These are phyloP conservation scores for Listrodromus nycthemerus DNA, from an alignment of 2,888 invertebrate species.

Conservation along the genomic window DNA sequence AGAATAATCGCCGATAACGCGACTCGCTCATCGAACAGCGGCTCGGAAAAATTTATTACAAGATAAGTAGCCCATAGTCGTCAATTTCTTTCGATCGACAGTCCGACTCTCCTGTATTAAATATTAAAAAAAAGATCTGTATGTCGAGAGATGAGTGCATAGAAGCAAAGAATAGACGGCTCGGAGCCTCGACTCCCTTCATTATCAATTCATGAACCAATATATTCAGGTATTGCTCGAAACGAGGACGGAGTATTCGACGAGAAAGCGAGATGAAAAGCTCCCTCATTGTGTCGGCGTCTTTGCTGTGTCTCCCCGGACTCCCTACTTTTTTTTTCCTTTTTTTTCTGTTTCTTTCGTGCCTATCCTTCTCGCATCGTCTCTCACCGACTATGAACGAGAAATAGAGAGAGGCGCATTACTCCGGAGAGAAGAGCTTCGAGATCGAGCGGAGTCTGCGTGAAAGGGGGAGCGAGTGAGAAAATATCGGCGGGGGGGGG, in stretches of 20 bases:
- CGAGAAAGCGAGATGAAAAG: slow-evolving; percentile 44
- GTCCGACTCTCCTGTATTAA: background rate
- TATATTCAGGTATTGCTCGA: slow-evolving; percentile 53
- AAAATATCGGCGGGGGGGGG: slow-evolving; percentile 3
- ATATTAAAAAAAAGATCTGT: slow-evolving; percentile 26
- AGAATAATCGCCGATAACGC: background rate
- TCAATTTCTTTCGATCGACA: background rate
- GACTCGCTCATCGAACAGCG: background rate
- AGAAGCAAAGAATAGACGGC: slow-evolving; percentile 39
- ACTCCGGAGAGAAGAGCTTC: slow-evolving; percentile 30
- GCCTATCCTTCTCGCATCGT: slow-evolving; percentile 29
- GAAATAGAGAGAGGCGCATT: slow-evolving; percentile 31
- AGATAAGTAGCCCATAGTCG: too few relatives aligned
- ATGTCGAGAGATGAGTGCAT: slow-evolving; percentile 48
- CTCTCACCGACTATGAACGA: slow-evolving; percentile 18
- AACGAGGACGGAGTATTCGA: slow-evolving; percentile 17
- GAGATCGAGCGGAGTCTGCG: background rate
- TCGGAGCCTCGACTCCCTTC: slow-evolving; percentile 74
- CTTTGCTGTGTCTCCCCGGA: slow-evolving; percentile 38
- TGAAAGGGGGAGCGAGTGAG: slow-evolving; percentile 15
- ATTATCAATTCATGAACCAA: slow-evolving; percentile 78
- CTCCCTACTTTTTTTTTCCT: background rate
- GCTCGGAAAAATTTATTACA: background rate
- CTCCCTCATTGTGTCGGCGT: slow-evolving; percentile 45
- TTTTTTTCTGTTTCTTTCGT: slow-evolving; percentile 15